Base-by-base conservation (phyloP, 2,888 invertebrate species). In the Strigamia transsilvanica region DNA sequence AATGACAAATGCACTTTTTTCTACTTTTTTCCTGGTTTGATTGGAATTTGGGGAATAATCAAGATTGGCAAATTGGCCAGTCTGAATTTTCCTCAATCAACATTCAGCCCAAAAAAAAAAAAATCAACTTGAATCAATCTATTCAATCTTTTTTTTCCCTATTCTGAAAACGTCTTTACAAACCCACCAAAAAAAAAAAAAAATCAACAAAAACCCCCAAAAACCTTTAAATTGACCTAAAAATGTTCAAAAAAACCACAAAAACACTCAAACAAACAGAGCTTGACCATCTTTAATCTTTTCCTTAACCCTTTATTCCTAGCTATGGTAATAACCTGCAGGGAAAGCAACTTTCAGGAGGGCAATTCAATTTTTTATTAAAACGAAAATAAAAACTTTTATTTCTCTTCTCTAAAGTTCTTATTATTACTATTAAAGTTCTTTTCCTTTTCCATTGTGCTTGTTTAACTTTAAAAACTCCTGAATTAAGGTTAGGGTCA, bases 341-440 rank as follows among this genome's bases (percentile, higher is more conserved):
- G 61, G 61, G 18, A 61, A 61, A 61, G 61, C 61, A 61, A 61
- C 61, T n/a, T 61, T 61, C 21, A 61, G 61, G 61, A 61, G 61
- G 61, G 61, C 61, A 61, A 61, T 61, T 61, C 61, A 61, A 12
- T 61, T 61, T 61, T 10, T 3, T 27, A 27, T 27, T 27, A 27
- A 27, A 27, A 27, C 1, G 3, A 27, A 27, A 27, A 27, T 2
- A 27, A 27, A 27, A 27, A 27, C 27, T 27, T 27, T 27, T 27
- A 27, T 27, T 27, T 27, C 27, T 27, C 27, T n/a, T n/a, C n/a
- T n/a, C n/a, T n/a, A n/a, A n/a, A n/a, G n/a, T n/a, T n/a, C n/a
- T n/a, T n/a, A n/a, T n/a, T n/a, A n/a, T n/a, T n/a, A n/a, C n/a
- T n/a, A n/a, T n/a, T n/a, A n/a, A n/a, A n/a, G n/a, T 27, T 27